Base-by-base conservation (phyloP, 2,797 vertebrate genomes). In the Dallia pectoralis region DNA sequence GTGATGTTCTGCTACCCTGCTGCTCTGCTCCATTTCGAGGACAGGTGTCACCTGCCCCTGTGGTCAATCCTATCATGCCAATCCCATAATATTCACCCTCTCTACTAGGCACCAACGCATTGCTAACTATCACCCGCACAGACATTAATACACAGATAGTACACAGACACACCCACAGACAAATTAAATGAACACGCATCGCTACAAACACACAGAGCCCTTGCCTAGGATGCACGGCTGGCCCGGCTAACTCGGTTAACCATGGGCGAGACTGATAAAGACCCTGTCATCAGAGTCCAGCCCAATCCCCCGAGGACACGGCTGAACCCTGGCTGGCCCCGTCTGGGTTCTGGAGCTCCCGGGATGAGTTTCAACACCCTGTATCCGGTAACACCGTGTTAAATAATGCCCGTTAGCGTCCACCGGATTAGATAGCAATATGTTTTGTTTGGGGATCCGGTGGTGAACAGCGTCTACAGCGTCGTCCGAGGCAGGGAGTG, bases 11-110 rank as follows among this genome's bases (percentile, higher is more conserved):
- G 87, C 84, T 70, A 29, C 71, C 87, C 80, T 66, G 80, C 85
- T 72, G 82, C 79, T 64, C 79, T 74, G 22, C 70, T 0, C 74
- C 84, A 67, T 4, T 78, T 87, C 80, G 79, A 14, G 49, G 77
- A 67, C 89, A 86, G 88, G 86, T 89, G 84, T 90, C 85, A 51
- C 27, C 22, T 51, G 27, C 67, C 40, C 48, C 18, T 51, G 51
- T 44, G 49, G 40, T 22, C 83, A 89, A 92, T 90, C 87, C 88
- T 89, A 89, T 91, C 88, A 90, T 85, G 87, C 81, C 87, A 87
- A 86, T 91, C 88, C 77, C 59, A 65, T n/a, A 18, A 48, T 66
- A 86, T 86, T 76, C 75, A 87, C 89, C 85, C 85, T 82, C 78
- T 87, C 86, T 87, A 74, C 77, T 15, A 22, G 3, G 68, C 71